These are phyloP conservation scores for Diploscapter pachys DNA, from an alignment of 1,140 invertebrate genomes.

Conservation along the genomic window DNA sequence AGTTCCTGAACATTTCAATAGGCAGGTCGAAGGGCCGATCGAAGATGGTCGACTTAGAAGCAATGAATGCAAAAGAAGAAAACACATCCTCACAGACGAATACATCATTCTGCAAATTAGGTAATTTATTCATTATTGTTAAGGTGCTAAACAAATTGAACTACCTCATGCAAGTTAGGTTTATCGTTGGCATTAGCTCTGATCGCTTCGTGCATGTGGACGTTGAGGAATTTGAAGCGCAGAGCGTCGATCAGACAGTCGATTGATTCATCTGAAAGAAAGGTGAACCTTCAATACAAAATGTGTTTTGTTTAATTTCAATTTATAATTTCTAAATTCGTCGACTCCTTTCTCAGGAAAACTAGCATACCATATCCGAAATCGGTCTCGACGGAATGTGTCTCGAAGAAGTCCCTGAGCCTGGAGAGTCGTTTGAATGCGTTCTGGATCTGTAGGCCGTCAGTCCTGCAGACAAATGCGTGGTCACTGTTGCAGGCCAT, in stretches of 20 bases:
- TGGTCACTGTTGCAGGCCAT: constrained; percentile 45
- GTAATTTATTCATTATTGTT: background rate
- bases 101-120: constrained; percentile 4
- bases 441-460: constrained; percentile 32
- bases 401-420: constrained; percentile 16
- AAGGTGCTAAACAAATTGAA: no score
- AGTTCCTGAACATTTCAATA: no score
- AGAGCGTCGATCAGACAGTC: constrained; percentile 44
- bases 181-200: no score
- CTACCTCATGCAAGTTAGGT: no score
- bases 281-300: background rate
- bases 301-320: background rate
- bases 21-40: no score
- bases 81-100: constrained; percentile 10
- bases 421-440: constrained; percentile 33
- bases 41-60: no score
- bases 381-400: constrained; percentile 33
- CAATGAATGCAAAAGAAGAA: background rate
- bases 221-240: no score
- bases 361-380: constrained; percentile 22
- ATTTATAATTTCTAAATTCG: no score
- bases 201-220: no score
- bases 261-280: constrained; percentile 13
- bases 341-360: no score
- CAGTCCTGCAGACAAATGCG: constrained; percentile 23